Base-by-base conservation (phyloP, 2,888 invertebrate genomes). In the Drosophila subsilvestris region DNA sequence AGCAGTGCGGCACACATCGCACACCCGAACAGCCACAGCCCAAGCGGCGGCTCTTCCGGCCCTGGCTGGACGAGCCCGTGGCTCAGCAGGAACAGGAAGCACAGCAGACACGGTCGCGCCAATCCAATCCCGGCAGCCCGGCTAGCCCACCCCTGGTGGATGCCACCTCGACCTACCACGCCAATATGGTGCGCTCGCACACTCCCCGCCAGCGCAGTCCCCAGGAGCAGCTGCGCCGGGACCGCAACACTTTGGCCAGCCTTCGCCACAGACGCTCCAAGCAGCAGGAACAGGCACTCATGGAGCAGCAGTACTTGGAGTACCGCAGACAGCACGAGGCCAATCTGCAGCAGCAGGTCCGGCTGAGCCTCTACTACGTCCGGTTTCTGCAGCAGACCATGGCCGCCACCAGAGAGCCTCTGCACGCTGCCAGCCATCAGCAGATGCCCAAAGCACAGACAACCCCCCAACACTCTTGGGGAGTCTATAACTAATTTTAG, bases 161-260 rank as follows among this genome's bases (percentile, higher is more conserved):
- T 3, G 44, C 59, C 50, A 47, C 62, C 47, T 20, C 37, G 25
- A 66, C 67, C 14, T 83, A 85, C 53, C 82, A 81, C 9, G 72
- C 75, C 17, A 89, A 86, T 29, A 89, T 88, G 88, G 84, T 83
- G 32, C 80, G 88, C 10, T 55, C 29, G 0, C 85, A 79, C 6
- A 53, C 27, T 14, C 71, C 50, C 1, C 75, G 67, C 0, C 80
- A 82, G 50, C 78, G 81, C 29, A 81, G 74, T 57, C 61, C 75
- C 10, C 84, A 80, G 67, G 88, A 84, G 45, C 90, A 88, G 29
- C 73, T 82, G 56, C 82, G 80, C 48, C 86, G 89, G 0, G 79
- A 88, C 57, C 82, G 83, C 50, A 90, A 90, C 56, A 88, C 87
- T 0, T 42, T 83, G 32, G 80, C 81, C 7, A 82, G 84, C 29